These are phyloP conservation scores for Echinometra lucunter DNA, from an alignment of 53 echinoderm and acorn worm species.

Conservation along the genomic window DNA sequence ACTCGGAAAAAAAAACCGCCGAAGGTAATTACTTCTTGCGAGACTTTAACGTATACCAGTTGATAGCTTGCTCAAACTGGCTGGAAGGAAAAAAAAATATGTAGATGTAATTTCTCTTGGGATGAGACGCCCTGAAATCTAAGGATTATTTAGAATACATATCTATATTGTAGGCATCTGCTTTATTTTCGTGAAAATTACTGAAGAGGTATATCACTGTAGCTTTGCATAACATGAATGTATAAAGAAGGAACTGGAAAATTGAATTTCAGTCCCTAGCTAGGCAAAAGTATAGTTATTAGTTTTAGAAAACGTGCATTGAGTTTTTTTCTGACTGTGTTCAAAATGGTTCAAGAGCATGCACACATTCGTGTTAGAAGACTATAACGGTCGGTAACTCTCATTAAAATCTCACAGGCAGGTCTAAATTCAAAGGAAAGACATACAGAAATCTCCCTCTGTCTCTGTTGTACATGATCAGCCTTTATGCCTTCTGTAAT, in stretches of 20 bases:
- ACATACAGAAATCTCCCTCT: too few species aligned
- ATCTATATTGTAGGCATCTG: not conserved
- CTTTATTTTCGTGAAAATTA: not conserved
- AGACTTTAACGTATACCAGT: not conserved
- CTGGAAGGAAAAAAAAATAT: conserved; percentile 1
- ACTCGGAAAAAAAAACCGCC: not conserved
- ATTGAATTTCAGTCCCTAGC: not conserved
- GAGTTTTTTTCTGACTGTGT: not conserved
- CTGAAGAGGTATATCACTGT: not conserved
- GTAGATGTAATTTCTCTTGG: not conserved
- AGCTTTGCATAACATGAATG: not conserved
- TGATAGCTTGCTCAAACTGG: not conserved
- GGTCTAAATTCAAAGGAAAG: too few species aligned
- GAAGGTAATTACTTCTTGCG: not conserved
- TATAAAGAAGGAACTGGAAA: not conserved
- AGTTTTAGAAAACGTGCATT: not conserved
- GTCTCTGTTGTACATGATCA: too few species aligned
- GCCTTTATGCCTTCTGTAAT: too few species aligned
- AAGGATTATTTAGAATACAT: not conserved
- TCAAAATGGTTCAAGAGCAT: too few species aligned
- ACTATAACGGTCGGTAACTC: too few species aligned
- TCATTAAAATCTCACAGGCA: too few species aligned
- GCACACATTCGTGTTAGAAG: too few species aligned
- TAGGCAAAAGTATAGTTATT: not conserved
- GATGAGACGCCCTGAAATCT: not conserved